A percentile compares a stretch with the other conserved stretches of the same genome.
These are phyloP conservation scores for Rhabditoides inermis DNA, from an alignment of 2,888 invertebrate genomes.

Conservation along the genomic window DNA sequence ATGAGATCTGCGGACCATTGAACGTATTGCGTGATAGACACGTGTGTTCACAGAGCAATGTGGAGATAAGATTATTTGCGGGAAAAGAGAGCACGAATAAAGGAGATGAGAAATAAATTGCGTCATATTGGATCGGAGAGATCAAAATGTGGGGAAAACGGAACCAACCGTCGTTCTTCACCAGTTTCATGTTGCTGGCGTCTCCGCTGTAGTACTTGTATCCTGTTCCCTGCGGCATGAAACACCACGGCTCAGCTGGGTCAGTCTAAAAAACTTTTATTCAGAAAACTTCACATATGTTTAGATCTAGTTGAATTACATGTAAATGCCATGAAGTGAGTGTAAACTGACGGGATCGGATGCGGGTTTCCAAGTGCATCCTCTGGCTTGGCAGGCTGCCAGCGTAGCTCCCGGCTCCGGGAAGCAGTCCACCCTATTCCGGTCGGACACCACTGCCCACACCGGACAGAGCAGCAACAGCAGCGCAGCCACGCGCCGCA, in stretches of 20 bases:
- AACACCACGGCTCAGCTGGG: slow-evolving; percentile 32
- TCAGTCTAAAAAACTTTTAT: slow-evolving; percentile 4
- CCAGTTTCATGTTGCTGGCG: slow-evolving; percentile 12
- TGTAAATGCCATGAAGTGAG: slow-evolving; percentile 4
- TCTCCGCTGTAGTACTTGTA: slow-evolving; percentile 20
- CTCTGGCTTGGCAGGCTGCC: slow-evolving; percentile 30
- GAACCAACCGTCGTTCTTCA: slow-evolving; percentile 24
- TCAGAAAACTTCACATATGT: neutral
- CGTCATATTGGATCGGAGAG: too few relatives aligned
- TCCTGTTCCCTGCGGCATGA: slow-evolving; percentile 30
- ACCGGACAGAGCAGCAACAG: too few relatives aligned
- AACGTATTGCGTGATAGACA: too few relatives aligned
- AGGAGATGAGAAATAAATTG: too few relatives aligned
- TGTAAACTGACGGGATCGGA: neutral
- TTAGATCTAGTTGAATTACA: neutral
- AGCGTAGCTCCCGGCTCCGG: slow-evolving; percentile 33
- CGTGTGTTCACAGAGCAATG: too few relatives aligned
- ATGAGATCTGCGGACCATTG: too few relatives aligned
- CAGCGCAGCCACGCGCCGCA: too few relatives aligned
- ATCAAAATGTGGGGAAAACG: too few relatives aligned
- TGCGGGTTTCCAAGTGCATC: slow-evolving; percentile 24
- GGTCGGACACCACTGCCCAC: neutral
- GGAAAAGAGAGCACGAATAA: too few relatives aligned
- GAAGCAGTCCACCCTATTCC: slow-evolving; percentile 29
- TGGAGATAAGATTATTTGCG: too few relatives aligned